Base-by-base conservation (phyloP, 2,888 invertebrate genomes). In the Campaea margaritaria region DNA sequence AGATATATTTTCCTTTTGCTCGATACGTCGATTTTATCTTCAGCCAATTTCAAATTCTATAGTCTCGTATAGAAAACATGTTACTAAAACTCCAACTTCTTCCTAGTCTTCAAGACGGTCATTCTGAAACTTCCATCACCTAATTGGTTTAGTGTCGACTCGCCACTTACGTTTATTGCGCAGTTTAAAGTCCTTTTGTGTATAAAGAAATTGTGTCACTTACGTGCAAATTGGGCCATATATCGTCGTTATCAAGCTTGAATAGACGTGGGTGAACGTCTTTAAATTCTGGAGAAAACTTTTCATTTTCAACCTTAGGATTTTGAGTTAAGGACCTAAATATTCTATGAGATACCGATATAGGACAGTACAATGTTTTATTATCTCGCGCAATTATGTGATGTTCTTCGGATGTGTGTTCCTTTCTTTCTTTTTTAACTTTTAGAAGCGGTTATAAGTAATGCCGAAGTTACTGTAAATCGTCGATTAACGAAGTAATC, bases 141-240 rank as follows among this genome's bases (percentile, higher is more conserved):
- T 87, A 86, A 87, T 86, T 85, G 81, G 75, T 76, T 75, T 78
- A 80, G 53, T 58, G 79, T 79, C n/a, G n/a, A n/a, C 74, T 72
- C 68, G 75, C 76, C 83, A 85, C 87, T 89, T 88, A 86, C 78
- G 72, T 84, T 83, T 85, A 86, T 85, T 87, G 76, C n/a, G n/a
- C 45, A 54, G 53, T 54, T 76, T 74, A 73, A 70, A 73, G 69
- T 74, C 78, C 79, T 79, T 81, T 79, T 78, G 78, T 78, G 60
- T 52, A 68, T 71, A 74, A 68, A 75, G 72, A 72, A 73, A 79
- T 78, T 81, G 76, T 81, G 74, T 75, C 78, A 75, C 78, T 82
- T 75, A 81, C 77, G 78, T 79, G 83, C 81, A 81, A 86, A 85
- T 85, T 85, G 83, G 80, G 75, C 76, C 70, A 81, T 83, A 83